A percentile compares a stretch with the other conserved stretches of the same genome.
These are phyloP conservation scores for Subanguina moxae DNA, from an alignment of 1,140 invertebrate species.

Conservation along the genomic window DNA sequence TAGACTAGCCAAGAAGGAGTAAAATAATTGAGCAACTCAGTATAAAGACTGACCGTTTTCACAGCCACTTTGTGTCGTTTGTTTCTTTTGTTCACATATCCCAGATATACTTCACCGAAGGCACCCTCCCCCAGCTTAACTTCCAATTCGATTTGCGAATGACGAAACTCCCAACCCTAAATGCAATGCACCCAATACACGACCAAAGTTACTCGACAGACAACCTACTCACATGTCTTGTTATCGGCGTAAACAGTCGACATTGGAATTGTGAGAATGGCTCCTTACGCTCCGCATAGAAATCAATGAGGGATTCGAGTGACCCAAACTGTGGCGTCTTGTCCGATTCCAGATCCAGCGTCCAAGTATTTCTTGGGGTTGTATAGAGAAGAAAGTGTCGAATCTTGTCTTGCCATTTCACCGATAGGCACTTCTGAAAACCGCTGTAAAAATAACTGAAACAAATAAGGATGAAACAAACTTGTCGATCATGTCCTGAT, in stretches of 20 bases:
- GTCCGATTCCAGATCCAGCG: background rate
- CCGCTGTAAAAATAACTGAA: background rate
- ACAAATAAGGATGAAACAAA: background rate
- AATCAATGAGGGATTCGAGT: conserved; percentile 21
- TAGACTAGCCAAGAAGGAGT: no score
- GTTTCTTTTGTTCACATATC: conserved; percentile 17
- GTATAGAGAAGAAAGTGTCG: background rate
- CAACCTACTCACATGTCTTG: background rate
- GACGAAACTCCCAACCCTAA: conserved; percentile 37
- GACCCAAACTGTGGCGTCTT: conserved; percentile 7
- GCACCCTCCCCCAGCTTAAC: conserved; percentile 44
- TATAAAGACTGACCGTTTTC: no score
- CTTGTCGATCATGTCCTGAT: background rate
- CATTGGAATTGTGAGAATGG: background rate
- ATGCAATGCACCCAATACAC: background rate
- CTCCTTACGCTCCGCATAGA: conserved; percentile 3
- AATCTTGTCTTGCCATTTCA: background rate
- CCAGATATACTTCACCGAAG: conserved; percentile 35
- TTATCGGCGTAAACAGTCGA: conserved; percentile 12
- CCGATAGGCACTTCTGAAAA: background rate
- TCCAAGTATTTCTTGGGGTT: background rate
- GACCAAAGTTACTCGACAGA: background rate
- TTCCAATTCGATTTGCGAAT: conserved; percentile 24
- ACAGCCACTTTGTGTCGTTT: conserved; percentile 22
- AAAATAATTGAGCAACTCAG: no score